Base-by-base conservation (phyloP, 2,797 vertebrate genomes). In the Pogonophryne albipinna region DNA sequence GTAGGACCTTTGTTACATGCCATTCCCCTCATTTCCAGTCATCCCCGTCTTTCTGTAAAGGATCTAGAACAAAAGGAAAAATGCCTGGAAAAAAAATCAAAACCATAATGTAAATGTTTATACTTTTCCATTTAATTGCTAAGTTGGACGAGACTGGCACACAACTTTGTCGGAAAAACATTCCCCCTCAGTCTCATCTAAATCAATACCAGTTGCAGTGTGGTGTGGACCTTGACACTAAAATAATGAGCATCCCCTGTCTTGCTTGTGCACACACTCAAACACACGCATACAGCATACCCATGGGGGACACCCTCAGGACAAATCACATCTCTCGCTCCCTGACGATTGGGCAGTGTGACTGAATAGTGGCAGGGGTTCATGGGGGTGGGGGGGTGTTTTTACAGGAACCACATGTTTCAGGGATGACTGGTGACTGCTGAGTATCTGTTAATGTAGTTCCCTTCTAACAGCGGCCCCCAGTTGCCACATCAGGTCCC, bases 381-480 rank as follows among this genome's bases (percentile, higher is more conserved):
- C 79, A 64, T 41, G 56, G 51, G 50, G 66, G 69, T 16, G 41
- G 58, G 83, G 76, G 79, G 76, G 79, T 89, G 82, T 91, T 92
- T 93, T 93, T 92, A 92, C 91, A 93, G 85, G 89, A 93, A 92
- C 89, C 92, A 93, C 91, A 93, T 93, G 92, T 92, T 91, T 90
- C 10, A 62, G 75, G 81, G 89, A 88, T 90, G 89, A 91, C 85
- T 90, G 81, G 81, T 87, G 87, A 90, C 87, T 92, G 87, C 82
- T 84, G 87, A 89, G 87, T 89, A 87, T 94, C 91, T 91, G 78
- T 91, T 92, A 89, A 87, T 61, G 46, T 82, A 78, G 84, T 80
- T 85, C 74, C 71, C 71, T 81, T 77, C 83, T 89, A 85, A 94
- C 90, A 90, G 79, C 78, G 85, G 62, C 88, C 80, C 86, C 70